Conservation (phyloP, 2,113 vertebrate genomes). For the Hyperopisus bebe region DNA sequence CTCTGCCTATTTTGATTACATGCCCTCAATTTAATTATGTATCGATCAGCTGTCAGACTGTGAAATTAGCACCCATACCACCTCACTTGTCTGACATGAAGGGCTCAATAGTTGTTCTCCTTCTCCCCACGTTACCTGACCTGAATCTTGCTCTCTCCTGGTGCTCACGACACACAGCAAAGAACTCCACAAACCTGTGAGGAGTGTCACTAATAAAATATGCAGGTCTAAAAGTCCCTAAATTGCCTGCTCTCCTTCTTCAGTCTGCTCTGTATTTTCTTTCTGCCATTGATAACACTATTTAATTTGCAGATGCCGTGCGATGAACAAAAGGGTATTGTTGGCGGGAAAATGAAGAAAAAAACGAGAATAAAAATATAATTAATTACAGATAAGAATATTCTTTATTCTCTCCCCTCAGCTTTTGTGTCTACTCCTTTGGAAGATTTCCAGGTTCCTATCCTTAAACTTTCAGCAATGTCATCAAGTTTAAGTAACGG, state of each 20-base stretch:
- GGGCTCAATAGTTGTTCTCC: not conserved
- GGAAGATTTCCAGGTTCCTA: not conserved
- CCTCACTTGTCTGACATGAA: not conserved
- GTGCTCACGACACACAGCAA: not conserved
- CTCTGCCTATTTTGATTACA: not conserved
- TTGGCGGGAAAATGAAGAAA: not conserved
- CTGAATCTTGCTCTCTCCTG: not conserved
- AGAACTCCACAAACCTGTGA: not conserved
- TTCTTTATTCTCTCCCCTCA: not conserved
- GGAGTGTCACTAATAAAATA: not conserved
- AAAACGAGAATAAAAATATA: slow-evolving; percentile 4
- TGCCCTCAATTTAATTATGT: slow-evolving; percentile 12
- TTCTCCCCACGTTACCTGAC: not conserved
- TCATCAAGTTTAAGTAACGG: not conserved
- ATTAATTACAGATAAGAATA: slow-evolving; percentile 17
- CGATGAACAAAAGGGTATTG: slow-evolving; percentile 7
- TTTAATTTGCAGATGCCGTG: slow-evolving; percentile 4
- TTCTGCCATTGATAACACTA: not conserved
- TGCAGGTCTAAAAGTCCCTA: not conserved
- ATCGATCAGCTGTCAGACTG: not conserved
- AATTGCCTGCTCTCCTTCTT: not conserved
- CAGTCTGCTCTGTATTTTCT: not conserved
- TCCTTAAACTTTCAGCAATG: not conserved
- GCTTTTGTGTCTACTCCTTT: not conserved
- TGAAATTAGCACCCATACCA: not conserved